phyloP scores from a whole-genome alignment of 2,113 vertebrate species.

The Nematolebias whitei region DNA sequence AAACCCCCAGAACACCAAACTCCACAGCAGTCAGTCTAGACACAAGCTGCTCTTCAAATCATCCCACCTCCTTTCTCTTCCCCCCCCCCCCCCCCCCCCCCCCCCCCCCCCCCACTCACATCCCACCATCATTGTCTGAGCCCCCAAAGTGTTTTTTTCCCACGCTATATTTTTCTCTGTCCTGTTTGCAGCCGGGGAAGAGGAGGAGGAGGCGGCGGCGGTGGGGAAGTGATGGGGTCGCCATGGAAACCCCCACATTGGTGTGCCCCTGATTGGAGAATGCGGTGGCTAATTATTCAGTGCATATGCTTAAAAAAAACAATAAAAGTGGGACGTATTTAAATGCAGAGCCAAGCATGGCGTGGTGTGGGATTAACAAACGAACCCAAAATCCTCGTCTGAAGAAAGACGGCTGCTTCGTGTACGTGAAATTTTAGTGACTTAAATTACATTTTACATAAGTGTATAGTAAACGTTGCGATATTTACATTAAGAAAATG shows the following conservation, averaged over 20 bases:
- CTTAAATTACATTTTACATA: not conserved
- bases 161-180: conserved; percentile 76
- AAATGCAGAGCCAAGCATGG: conserved; percentile 72
- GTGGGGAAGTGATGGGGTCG: conserved; percentile 65
- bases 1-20: conserved; percentile 44
- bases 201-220: conserved; percentile 31
- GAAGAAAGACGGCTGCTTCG: conserved; percentile 37
- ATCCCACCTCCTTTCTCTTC: conserved; percentile 20
- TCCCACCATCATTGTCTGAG: conserved; percentile 68
- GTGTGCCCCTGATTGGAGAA: conserved; percentile 78
- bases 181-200: conserved; percentile 64
- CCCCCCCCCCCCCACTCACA: conserved; percentile 6
- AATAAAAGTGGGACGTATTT: conserved; percentile 78
- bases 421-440: conserved; percentile 4
- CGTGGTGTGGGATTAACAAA: conserved; percentile 69
- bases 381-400: conserved; percentile 39
- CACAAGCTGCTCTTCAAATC: conserved; percentile 62
- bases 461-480: not conserved
- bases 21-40: conserved; percentile 63
- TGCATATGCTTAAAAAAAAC: conserved; percentile 78
- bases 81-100: conserved; percentile 11
- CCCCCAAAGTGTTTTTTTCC: conserved; percentile 70
- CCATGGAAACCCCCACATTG: conserved; percentile 76
- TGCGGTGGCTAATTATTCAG: conserved; percentile 78
- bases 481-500: not conserved